Percentiles rank a stretch among this genome's conserved stretches.
phyloP scores from a whole-genome alignment of 2,888 invertebrate genomes.

The Cyclophora albipunctata region DNA sequence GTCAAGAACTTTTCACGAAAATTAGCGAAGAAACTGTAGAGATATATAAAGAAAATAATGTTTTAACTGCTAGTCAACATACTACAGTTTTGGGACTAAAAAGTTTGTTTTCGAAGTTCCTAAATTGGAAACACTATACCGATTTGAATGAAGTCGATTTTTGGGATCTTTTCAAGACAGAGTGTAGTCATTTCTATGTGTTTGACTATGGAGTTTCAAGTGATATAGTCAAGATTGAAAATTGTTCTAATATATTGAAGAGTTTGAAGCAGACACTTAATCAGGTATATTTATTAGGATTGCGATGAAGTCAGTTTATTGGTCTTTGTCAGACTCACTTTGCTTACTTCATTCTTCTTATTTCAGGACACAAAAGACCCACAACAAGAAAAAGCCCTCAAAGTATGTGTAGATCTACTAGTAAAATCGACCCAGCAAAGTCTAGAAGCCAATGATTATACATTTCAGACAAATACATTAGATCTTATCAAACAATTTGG shows the following conservation, averaged over 20 bases:
- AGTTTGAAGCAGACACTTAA: constrained; percentile 42
- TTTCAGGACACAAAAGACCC: constrained; percentile 2
- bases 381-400: constrained; percentile 49
- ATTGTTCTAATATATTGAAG: constrained; percentile 39
- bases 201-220: constrained; percentile 42
- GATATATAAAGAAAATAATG: constrained; percentile 31
- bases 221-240: constrained; percentile 42
- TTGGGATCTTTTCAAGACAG: constrained; percentile 41
- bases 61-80: constrained; percentile 27
- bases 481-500: constrained; percentile 72
- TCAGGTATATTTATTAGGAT: constrained; percentile 4
- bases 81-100: constrained; percentile 36
- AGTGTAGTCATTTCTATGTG: constrained; percentile 57
- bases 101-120: constrained; percentile 50
- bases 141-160: constrained; percentile 38
- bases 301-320: too few relatives aligned
- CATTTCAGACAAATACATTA: constrained; percentile 71
- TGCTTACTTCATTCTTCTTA: too few relatives aligned
- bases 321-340: too few relatives aligned
- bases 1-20: constrained; percentile 18
- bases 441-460: constrained; percentile 67
- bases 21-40: constrained; percentile 26
- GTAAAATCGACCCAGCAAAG: constrained; percentile 63
- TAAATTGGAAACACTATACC: constrained; percentile 46
- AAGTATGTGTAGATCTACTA: constrained; percentile 51